These are phyloP conservation scores for Lycocorax pyrrhopterus DNA, from an alignment of 2,113 vertebrate species.

Conservation along the genomic window DNA sequence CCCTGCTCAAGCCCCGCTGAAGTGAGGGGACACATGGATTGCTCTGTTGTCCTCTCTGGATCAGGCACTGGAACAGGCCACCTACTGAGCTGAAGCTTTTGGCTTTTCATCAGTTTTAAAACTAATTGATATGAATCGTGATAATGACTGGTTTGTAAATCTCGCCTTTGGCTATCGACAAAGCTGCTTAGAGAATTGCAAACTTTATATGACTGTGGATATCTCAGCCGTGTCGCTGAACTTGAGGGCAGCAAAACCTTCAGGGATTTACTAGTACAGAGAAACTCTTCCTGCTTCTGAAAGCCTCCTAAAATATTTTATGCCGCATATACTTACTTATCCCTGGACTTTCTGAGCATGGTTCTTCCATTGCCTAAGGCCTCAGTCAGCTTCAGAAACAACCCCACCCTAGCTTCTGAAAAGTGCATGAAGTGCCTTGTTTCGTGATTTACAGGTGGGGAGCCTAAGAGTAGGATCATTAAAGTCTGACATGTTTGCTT, in stretches of 20 bases:
- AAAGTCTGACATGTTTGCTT: not conserved
- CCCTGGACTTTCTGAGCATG: not conserved
- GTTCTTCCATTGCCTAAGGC: not conserved
- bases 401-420: not conserved
- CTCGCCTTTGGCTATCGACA: not conserved
- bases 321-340: not conserved
- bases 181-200: not conserved
- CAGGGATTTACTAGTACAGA: not conserved
- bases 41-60: not conserved
- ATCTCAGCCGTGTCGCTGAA: not conserved
- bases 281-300: not conserved
- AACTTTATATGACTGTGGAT: not conserved
- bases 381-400: not conserved
- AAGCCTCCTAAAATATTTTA: not conserved
- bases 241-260: not conserved
- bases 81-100: not conserved
- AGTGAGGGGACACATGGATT: not conserved
- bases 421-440: not conserved
- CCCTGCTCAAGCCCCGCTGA: fast-evolving
- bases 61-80: not conserved
- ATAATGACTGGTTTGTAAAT: not conserved
- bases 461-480: not conserved
- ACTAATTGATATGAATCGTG: not conserved
- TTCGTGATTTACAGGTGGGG: not conserved
- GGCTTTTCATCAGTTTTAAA: not conserved